These are phyloP conservation scores for Nothura maculosa DNA, from an alignment of 2,797 vertebrate species.

Conservation along the genomic window DNA sequence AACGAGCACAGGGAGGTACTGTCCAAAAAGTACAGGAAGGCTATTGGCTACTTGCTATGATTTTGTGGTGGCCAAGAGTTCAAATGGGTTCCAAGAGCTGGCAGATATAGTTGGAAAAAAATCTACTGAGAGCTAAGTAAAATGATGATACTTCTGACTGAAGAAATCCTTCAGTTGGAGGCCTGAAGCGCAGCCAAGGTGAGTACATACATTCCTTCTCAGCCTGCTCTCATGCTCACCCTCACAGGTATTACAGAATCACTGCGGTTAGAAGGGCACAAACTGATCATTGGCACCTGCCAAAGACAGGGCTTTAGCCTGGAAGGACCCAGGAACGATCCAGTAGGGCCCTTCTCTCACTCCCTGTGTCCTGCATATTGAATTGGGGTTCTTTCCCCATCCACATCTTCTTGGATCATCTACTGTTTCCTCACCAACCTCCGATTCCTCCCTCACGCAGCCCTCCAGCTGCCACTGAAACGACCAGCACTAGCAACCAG, in stretches of 20 bases:
- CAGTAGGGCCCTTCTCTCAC: neutral
- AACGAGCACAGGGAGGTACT: neutral
- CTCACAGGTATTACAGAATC: neutral
- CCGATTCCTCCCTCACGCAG: neutral
- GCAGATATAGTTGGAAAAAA: neutral
- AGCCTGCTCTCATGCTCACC: neutral
- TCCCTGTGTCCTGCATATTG: neutral
- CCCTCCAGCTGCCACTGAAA: accelerated
- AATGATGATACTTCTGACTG: neutral
- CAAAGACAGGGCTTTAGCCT: neutral
- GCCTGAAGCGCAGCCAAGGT: neutral
- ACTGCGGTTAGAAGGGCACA: too few relatives aligned
- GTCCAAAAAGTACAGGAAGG: too few relatives aligned
- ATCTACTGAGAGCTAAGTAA: neutral
- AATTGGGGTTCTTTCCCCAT: neutral
- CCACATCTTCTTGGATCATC: neutral
- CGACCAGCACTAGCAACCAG: neutral
- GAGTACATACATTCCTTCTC: neutral
- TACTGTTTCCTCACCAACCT: neutral
- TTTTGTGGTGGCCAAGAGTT: neutral
- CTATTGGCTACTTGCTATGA: neutral
- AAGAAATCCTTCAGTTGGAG: neutral
- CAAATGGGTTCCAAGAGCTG: neutral
- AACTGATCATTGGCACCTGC: neutral
- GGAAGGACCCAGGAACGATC: neutral